Percentiles rank a stretch among this genome's conserved stretches.
Conservation (phyloP, 1,140 invertebrate species). For the Apis dorsata region DNA sequence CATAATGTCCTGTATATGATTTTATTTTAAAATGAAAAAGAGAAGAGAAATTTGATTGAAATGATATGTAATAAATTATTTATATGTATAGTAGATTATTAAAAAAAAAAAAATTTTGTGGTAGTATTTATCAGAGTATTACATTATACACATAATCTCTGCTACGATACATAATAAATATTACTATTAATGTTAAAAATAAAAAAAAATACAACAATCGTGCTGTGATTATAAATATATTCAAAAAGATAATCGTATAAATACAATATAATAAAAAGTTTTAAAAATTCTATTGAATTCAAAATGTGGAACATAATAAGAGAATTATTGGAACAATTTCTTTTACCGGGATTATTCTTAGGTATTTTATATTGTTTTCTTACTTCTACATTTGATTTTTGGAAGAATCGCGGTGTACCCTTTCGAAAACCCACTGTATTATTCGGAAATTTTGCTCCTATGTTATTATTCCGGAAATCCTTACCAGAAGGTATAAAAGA, state of each 20-base stretch:
- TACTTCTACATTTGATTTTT: constrained; percentile 77
- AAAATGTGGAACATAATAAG: constrained; percentile 47
- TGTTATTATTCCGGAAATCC: constrained; percentile 70
- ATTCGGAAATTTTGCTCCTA: constrained; percentile 75
- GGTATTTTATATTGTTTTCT: constrained; percentile 72
- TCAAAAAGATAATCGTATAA: no score
- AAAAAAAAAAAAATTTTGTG: background rate
- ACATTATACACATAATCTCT: no score
- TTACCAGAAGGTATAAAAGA: constrained; percentile 69
- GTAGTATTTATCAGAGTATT: no score
- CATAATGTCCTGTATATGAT: background rate
- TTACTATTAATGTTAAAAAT: no score
- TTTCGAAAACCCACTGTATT: constrained; percentile 76
- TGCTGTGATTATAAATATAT: no score
- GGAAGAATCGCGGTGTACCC: constrained; percentile 76
- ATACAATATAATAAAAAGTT: no score
- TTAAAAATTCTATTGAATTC: background rate
- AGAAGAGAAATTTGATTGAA: background rate
- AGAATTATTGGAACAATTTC: constrained; percentile 45
- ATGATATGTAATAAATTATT: background rate
- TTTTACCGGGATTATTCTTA: constrained; percentile 49
- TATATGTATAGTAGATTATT: background rate
- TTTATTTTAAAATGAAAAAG: background rate
- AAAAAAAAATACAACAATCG: no score
- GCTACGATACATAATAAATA: no score